Percentiles rank a stretch among this genome's conserved stretches.
Evolutionary conservation across 2,797 vertebrate genomes (phyloP).

Genomic region (Schizopygopsis pylzovi): DNA sequence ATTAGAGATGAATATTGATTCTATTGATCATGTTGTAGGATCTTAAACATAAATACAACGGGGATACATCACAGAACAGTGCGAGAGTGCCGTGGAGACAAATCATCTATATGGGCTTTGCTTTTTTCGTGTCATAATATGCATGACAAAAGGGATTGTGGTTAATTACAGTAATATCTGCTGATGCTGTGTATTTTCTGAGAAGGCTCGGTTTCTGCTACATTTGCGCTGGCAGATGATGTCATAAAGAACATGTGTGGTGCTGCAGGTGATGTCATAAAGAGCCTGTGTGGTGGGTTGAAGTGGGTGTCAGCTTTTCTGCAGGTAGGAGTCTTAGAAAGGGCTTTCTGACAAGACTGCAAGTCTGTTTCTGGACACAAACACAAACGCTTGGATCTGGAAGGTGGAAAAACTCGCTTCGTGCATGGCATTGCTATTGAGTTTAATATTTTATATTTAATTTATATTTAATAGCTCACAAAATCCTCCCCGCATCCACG

Average conservation of each 20-base stretch:
- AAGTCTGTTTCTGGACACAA: constrained; percentile 39
- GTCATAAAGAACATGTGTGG: constrained; percentile 38
- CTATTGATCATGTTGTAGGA: constrained; percentile 3
- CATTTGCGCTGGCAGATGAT: constrained; percentile 32
- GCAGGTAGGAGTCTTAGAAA: constrained; percentile 41
- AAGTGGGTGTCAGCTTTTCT: constrained; percentile 53
- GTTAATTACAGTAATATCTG: constrained; percentile 52
- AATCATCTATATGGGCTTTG: constrained; percentile 19
- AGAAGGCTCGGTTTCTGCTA: constrained; percentile 40
- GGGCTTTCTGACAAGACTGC: constrained; percentile 41
- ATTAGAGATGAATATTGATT: constrained; percentile 24
- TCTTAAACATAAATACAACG: constrained; percentile 4
- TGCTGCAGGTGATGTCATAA: constrained; percentile 48
- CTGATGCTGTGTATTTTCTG: constrained; percentile 42
- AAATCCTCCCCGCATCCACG: constrained; percentile 5
- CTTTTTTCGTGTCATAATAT: constrained; percentile 34
- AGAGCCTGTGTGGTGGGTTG: constrained; percentile 15
- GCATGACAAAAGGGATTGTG: constrained; percentile 25
- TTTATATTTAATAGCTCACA: constrained; percentile 58
- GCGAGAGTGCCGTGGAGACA: background rate
- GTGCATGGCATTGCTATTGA: constrained; percentile 50
- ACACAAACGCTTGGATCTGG: constrained; percentile 24
- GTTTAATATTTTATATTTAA: background rate
- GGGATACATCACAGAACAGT: background rate
- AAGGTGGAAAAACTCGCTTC: constrained; percentile 25